Conservation (phyloP, 1,140 invertebrate genomes). For the honey bee (Apis mellifera) region Amel_HAv3.1 CM009943.2:9822001-9822500, state of each 20-base stretch:
- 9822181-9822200: constrained; percentile 71
- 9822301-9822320: constrained; percentile 57
- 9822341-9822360: constrained; percentile 69
- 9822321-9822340: constrained; percentile 20
- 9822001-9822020: too few relatives aligned
- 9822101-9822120: background rate
- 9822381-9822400: constrained; percentile 72
- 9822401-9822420: constrained; percentile 76
- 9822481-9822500: background rate
- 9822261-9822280: constrained; percentile 11
- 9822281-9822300: constrained; percentile 49
- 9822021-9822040: background rate
- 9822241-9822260: constrained; percentile 24
- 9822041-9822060: background rate
- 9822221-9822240: constrained; percentile 54
- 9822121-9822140: constrained; percentile 47
- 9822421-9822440: constrained; percentile 73
- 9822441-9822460: constrained; percentile 48
- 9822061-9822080: background rate
- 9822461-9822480: background rate
- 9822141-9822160: constrained; percentile 53
- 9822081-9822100: too few relatives aligned
- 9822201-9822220: constrained; percentile 61
- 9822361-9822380: constrained; percentile 74
- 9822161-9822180: constrained; percentile 75